Evolutionary conservation across 2,797 vertebrate species (phyloP).

Genomic region (Percopsis omiscomaycus): DNA sequence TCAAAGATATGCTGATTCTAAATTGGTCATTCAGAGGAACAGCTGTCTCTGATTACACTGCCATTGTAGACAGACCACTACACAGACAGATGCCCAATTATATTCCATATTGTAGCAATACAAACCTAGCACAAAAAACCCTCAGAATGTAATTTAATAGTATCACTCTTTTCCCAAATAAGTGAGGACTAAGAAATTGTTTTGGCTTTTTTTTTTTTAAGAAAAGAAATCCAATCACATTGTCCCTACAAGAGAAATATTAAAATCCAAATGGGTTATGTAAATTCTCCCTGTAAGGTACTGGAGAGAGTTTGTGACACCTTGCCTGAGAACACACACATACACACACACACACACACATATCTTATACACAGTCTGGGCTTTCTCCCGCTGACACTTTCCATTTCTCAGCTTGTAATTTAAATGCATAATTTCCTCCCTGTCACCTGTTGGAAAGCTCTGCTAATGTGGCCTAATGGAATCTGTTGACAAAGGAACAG

Average conservation of each 20-base stretch:
- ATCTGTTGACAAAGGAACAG: slow-evolving; percentile 61
- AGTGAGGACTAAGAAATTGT: slow-evolving; percentile 20
- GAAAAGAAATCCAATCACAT: slow-evolving; percentile 61
- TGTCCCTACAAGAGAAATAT: slow-evolving; percentile 60
- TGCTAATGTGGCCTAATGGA: slow-evolving; percentile 61
- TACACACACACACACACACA: not conserved
- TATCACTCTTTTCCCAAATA: slow-evolving; percentile 27
- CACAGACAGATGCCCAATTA: not conserved
- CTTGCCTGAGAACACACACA: slow-evolving; percentile 40
- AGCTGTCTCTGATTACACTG: no score
- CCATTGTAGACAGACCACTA: no score
- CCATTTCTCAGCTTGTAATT: slow-evolving; percentile 50
- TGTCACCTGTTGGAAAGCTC: slow-evolving; percentile 46
- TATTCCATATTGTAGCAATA: not conserved
- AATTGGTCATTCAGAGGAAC: no score
- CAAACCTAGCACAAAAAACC: slow-evolving; percentile 2
- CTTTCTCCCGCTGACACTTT: slow-evolving; percentile 39
- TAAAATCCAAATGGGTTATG: slow-evolving; percentile 68
- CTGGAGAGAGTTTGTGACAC: slow-evolving; percentile 50
- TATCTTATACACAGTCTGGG: slow-evolving; percentile 17
- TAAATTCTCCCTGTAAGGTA: slow-evolving; percentile 59
- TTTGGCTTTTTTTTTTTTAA: not conserved
- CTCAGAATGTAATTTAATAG: slow-evolving; percentile 43
- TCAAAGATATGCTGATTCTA: no score
- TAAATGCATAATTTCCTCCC: slow-evolving; percentile 44